Evolutionary conservation across 2,888 invertebrate species (phyloP).

Genomic region (Venusia cambrica): DNA sequence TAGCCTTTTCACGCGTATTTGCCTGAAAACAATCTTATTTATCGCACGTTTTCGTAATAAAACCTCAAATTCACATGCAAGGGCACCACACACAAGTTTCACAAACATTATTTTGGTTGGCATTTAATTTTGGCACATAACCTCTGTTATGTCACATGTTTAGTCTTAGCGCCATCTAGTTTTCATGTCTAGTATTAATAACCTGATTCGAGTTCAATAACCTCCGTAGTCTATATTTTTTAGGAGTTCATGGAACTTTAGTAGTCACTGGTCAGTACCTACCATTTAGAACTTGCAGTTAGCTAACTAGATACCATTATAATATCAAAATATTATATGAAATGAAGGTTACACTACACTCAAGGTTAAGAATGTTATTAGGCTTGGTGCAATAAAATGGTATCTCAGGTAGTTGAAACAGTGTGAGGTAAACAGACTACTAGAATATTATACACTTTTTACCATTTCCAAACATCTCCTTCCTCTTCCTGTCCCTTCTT

Average conservation of each 20-base stretch:
- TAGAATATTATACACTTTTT: conserved; percentile 46
- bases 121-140: conserved; percentile 45
- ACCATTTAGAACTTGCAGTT: too few relatives aligned
- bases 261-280: too few relatives aligned
- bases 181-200: conserved; percentile 5
- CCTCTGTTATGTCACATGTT: conserved; percentile 38
- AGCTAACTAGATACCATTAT: too few relatives aligned
- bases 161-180: conserved; percentile 45
- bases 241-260: too few relatives aligned
- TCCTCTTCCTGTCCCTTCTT: conserved; percentile 89
- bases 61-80: conserved; percentile 40
- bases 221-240: conserved; percentile 9
- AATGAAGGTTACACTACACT: too few relatives aligned
- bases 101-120: conserved; percentile 54
- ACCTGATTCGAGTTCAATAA: conserved; percentile 11
- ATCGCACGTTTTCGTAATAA: conserved; percentile 27
- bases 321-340: too few relatives aligned
- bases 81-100: conserved; percentile 36
- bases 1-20: conserved; percentile 37
- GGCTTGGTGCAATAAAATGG: too few relatives aligned
- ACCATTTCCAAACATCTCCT: conserved; percentile 96
- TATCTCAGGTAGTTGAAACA: too few relatives aligned
- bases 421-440: too few relatives aligned
- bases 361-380: too few relatives aligned
- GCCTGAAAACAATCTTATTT: conserved; percentile 34